These are phyloP conservation scores for Oreochromis tanganicae DNA, from an alignment of 2,113 vertebrate species.

Conservation along the genomic window DNA sequence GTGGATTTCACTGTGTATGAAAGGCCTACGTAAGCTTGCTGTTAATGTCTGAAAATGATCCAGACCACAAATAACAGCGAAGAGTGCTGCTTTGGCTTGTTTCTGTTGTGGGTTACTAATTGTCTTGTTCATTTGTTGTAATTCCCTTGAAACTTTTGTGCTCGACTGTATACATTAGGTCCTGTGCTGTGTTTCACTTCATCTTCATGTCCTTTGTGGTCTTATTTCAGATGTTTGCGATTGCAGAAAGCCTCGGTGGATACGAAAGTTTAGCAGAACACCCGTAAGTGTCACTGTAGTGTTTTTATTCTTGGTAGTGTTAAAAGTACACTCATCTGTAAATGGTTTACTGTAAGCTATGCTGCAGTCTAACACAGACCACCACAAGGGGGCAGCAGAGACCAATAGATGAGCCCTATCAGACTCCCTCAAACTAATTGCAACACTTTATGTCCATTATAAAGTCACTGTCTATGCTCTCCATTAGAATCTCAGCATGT, in stretches of 20 bases:
- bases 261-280: conserved; percentile 93
- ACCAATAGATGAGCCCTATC: neutral
- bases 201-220: neutral
- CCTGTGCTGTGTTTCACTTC: neutral
- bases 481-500: neutral
- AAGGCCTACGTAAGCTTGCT: neutral
- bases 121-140: neutral
- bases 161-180: neutral
- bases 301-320: neutral
- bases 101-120: neutral
- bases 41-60: neutral
- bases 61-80: neutral
- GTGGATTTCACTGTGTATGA: neutral
- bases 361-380: neutral
- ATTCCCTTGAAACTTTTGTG: neutral
- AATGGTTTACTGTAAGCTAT: neutral
- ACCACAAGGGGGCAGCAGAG: conserved; percentile 48
- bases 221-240: conserved; percentile 76
- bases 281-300: conserved; percentile 79
- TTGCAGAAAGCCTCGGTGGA: conserved; percentile 91
- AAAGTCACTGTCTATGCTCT: neutral
- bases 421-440: neutral
- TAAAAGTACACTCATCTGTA: neutral
- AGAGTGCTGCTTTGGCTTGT: neutral
- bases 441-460: neutral